A percentile compares a stretch with the other conserved stretches of the same genome.
Evolutionary conservation across 2,797 vertebrate genomes (phyloP).

Genomic region (Aeoliscus strigatus): DNA sequence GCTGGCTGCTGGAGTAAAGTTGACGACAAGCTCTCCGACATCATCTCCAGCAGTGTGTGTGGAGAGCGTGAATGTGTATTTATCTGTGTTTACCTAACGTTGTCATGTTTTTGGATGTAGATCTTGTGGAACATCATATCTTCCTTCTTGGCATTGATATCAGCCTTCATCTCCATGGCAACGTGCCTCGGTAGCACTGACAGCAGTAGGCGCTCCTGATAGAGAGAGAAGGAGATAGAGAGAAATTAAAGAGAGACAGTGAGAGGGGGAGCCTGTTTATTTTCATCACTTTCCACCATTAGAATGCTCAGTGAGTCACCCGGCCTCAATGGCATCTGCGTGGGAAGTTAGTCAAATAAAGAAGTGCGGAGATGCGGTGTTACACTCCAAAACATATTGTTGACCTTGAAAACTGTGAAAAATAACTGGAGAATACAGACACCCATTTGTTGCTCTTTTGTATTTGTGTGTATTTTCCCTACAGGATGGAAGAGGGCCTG

Average conservation of each 20-base stretch:
- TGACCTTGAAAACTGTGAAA: slow-evolving; percentile 53
- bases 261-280: slow-evolving; percentile 45
- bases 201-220: slow-evolving; percentile 93
- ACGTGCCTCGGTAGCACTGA: slow-evolving; percentile 98
- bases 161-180: slow-evolving; percentile 99
- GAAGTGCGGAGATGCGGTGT: slow-evolving; percentile 36
- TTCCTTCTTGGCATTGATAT: slow-evolving; percentile 98
- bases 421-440: slow-evolving; percentile 46
- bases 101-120: slow-evolving; percentile 99
- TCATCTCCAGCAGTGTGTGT: slow-evolving; percentile 1
- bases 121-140: slow-evolving; percentile 99
- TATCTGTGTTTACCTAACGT: slow-evolving; percentile 81
- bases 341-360: slow-evolving; percentile 67
- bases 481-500: not conserved
- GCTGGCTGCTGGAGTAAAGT: slow-evolving; percentile 8
- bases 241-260: slow-evolving; percentile 5
- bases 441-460: slow-evolving; percentile 50
- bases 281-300: slow-evolving; percentile 46
- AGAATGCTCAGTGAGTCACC: slow-evolving; percentile 60
- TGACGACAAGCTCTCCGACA: slow-evolving; percentile 4
- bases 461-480: slow-evolving; percentile 27
- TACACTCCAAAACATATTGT: slow-evolving; percentile 60
- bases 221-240: slow-evolving; percentile 27
- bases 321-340: slow-evolving; percentile 50
- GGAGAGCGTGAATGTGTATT: not conserved